Conservation (phyloP, 2,797 vertebrate species). For the Platalea minor region DNA sequence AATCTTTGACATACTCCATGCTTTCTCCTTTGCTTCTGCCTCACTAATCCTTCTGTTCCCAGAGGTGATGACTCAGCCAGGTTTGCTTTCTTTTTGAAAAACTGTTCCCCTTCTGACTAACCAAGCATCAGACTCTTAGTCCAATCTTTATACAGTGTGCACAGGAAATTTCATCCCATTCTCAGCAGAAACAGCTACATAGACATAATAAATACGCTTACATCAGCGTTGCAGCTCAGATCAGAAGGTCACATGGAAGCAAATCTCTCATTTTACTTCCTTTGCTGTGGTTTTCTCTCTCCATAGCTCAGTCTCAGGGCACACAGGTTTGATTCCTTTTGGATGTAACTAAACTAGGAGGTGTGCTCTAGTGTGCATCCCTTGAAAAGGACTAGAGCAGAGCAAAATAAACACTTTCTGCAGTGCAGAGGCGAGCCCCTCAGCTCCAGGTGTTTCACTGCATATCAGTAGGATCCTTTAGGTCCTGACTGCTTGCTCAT, state of each 20-base stretch:
- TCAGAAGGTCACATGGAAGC: not conserved
- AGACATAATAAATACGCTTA: not conserved
- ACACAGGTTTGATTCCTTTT: not conserved
- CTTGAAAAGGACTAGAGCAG: not conserved
- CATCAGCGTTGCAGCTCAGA: not conserved
- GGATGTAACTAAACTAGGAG: not conserved
- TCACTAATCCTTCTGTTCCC: not conserved
- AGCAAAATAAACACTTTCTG: not conserved
- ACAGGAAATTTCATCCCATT: not conserved
- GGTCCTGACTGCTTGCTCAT: not conserved
- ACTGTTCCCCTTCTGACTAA: not conserved
- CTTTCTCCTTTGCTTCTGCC: not conserved
- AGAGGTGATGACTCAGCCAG: slow-evolving; percentile 6
- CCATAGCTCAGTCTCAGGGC: not conserved
- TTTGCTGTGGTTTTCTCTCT: not conserved
- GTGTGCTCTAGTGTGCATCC: not conserved
- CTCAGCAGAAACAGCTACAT: not conserved
- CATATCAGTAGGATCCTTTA: not conserved
- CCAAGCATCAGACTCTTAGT: not conserved
- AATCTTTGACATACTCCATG: not conserved
- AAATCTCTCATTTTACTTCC: not conserved
- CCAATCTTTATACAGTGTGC: not conserved
- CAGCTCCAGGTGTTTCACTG: too few species aligned
- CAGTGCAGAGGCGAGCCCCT: not conserved
- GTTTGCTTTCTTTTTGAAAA: not conserved